Conservation (phyloP, 2,888 invertebrate species). For the Pyrochroa serraticornis region DNA sequence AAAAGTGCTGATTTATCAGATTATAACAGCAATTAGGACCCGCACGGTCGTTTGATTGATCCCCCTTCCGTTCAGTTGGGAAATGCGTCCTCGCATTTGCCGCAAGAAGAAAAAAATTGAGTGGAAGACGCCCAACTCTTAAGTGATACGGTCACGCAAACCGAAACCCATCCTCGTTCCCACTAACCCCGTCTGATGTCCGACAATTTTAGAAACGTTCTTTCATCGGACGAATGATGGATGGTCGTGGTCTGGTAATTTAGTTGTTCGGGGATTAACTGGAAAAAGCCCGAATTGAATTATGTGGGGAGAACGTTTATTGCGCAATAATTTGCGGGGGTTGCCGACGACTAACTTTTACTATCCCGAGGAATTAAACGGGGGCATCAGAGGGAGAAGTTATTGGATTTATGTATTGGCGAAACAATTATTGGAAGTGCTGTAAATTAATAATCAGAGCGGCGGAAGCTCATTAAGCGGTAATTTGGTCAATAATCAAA, state of each 20-base stretch:
- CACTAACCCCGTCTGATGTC: conserved; percentile 21
- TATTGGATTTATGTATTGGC: no score
- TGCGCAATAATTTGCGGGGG: not conserved
- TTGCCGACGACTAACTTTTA: not conserved
- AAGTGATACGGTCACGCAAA: conserved; percentile 26
- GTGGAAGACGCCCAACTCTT: conserved; percentile 12
- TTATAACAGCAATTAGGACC: conserved; percentile 23
- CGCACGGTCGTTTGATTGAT: conserved; percentile 18
- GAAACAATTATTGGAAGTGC: no score
- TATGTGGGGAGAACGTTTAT: conserved; percentile 2
- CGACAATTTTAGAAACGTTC: conserved; percentile 27
- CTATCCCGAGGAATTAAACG: not conserved
- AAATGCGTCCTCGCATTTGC: conserved; percentile 21
- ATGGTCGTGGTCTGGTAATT: conserved; percentile 19
- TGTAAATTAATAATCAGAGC: no score
- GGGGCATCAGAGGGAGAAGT: not conserved
- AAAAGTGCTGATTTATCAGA: not conserved
- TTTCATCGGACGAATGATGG: conserved; percentile 26
- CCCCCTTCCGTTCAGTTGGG: conserved; percentile 6
- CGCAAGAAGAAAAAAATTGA: conserved; percentile 20
- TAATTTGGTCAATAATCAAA: no score
- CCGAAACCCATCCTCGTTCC: conserved; percentile 9
- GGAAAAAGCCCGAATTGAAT: conserved; percentile 22
- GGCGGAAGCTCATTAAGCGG: no score
- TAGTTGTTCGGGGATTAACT: conserved; percentile 20